Evolutionary conservation across 2,888 invertebrate genomes (phyloP), one percentile per base, ranked within the genome.

Genomic region (Tetrapedia diversipes): DNA sequence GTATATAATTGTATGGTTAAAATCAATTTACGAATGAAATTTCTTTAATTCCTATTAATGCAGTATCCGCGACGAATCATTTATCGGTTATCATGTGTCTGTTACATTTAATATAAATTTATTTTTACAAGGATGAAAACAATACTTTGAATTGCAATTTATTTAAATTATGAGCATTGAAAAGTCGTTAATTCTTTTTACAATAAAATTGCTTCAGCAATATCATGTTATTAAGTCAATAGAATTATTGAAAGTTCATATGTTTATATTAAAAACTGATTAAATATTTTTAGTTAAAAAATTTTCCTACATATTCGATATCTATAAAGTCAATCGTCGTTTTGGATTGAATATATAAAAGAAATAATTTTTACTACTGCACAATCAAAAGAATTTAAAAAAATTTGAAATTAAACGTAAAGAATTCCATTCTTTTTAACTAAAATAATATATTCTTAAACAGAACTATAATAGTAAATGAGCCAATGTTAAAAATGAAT

Each of bases 1-100:
- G n/a, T 65, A n/a, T n/a, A n/a, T n/a, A 65, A 65, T 56, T 65
- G 32, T 11, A 45, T 14, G 29, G 16, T 45, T 29, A 22, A 60
- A 56, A 24, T 34, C 32, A 56, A 22, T 65, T 65, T 34, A 32
- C 14, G 14, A n/a, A 11, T 14, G 0, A n/a, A 24, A n/a, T 32
- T 43, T 56, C 8, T n/a, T 32, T 54, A 43, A 43, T 43, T 14
- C 6, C 11, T 6, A 56, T 65, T 56, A 43, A 45, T 56, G 11
- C 24, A 29, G 19, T 19, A 27, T 14, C 4, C 16, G 34, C 27
- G 27, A 56, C 8, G 19, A 43, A 24, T 32, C 32, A 32, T 53
- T 54, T 32, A 11, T 32, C 53, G 43, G 39, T 41, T 22, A 27
- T 29, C 14, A 43, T 7, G 16, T n/a, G 27, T 27, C 10, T 27